Evolutionary conservation across 2,113 vertebrate species (phyloP).

Genomic region (Balaeniceps rex): DNA sequence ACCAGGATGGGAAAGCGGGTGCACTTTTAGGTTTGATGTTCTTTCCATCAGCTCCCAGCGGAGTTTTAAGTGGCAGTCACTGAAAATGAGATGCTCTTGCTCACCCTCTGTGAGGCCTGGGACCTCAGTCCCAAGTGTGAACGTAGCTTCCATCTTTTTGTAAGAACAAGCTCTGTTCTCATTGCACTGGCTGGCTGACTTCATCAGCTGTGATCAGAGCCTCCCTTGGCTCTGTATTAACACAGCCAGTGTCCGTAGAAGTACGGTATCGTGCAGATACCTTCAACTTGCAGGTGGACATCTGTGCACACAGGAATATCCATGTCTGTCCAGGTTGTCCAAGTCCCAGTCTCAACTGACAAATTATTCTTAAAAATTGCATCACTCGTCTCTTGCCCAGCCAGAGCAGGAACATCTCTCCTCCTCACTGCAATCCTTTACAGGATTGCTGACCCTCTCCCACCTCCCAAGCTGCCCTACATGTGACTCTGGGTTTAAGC

Average conservation of each 20-base stretch:
- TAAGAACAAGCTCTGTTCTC: background rate
- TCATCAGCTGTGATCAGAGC: background rate
- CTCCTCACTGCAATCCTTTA: background rate
- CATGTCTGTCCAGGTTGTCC: background rate
- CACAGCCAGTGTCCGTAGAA: background rate
- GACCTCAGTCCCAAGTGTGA: background rate
- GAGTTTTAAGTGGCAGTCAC: background rate
- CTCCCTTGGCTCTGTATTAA: background rate
- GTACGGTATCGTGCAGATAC: background rate
- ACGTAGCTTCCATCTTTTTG: background rate
- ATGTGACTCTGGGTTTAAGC: background rate
- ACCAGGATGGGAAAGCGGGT: background rate
- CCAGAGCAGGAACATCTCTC: background rate
- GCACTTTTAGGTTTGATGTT: background rate
- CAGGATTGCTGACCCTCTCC: background rate
- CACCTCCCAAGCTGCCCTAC: background rate
- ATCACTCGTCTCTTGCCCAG: background rate
- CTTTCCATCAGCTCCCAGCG: background rate
- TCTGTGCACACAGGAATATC: background rate
- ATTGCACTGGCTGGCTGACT: background rate
- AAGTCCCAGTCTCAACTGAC: background rate
- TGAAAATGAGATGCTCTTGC: background rate
- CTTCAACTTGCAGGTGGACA: background rate
- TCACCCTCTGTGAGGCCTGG: background rate
- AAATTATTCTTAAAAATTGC: background rate